phyloP scores from a whole-genome alignment of 2,797 vertebrate genomes.

The Smutsia temminckii region DNA sequence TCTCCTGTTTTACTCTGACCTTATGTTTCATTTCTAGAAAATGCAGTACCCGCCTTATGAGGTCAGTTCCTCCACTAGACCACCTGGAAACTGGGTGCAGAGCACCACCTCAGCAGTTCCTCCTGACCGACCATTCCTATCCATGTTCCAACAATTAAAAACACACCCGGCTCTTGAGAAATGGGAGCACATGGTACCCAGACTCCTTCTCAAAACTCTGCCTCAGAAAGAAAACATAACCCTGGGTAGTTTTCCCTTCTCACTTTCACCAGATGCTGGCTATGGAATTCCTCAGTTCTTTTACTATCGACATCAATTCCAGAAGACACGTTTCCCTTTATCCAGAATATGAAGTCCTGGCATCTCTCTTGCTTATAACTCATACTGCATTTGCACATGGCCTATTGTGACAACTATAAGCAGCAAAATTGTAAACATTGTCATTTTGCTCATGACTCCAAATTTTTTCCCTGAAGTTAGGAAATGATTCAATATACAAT shows the following conservation, averaged over 20 bases:
- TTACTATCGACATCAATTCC: background rate
- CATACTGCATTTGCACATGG: background rate
- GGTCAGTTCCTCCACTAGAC: background rate
- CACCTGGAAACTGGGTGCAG: background rate
- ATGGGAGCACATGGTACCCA: background rate
- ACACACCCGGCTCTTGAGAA: background rate
- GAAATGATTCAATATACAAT: background rate
- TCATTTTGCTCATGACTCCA: background rate
- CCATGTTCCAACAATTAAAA: background rate
- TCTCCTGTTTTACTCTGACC: background rate
- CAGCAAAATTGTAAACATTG: background rate
- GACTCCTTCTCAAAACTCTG: background rate
- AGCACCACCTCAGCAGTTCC: background rate
- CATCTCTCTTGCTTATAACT: background rate
- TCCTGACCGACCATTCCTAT: background rate
- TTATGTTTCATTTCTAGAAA: conserved; percentile 27
- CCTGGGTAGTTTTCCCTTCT: background rate
- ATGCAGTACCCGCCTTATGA: background rate
- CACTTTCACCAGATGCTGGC: background rate
- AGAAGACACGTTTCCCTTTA: background rate
- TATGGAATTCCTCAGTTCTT: background rate
- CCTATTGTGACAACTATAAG: background rate
- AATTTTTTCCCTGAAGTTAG: background rate
- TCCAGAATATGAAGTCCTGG: background rate
- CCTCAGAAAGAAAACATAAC: background rate